phyloP scores from a whole-genome alignment of 2,797 vertebrate genomes.

The Avahi laniger region DNA sequence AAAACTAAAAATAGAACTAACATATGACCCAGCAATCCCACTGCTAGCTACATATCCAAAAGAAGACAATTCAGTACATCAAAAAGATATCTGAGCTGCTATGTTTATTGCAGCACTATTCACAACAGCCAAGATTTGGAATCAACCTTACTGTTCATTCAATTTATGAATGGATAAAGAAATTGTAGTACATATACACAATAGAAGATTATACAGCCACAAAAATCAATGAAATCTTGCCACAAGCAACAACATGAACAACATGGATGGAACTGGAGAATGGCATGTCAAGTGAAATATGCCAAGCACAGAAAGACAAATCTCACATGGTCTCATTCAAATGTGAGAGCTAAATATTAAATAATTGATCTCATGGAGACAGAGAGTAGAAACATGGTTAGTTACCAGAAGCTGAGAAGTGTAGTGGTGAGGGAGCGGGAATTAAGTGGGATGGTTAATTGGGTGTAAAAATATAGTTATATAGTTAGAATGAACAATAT shows the following conservation, averaged over 20 bases:
- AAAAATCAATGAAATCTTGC: neutral
- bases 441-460: neutral
- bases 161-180: neutral
- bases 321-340: neutral
- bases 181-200: neutral
- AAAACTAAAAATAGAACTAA: neutral
- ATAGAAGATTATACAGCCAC: neutral
- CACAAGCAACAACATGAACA: neutral
- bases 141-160: neutral
- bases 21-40: neutral
- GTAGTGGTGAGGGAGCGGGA: too few species aligned
- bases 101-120: neutral
- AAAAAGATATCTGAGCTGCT: neutral
- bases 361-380: neutral
- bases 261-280: neutral
- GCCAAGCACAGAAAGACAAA: neutral
- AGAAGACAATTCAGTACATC: neutral
- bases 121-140: neutral
- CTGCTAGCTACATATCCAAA: neutral
- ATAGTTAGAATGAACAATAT: neutral
- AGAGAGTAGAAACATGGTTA: neutral
- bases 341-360: neutral
- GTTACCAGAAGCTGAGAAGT: neutral
- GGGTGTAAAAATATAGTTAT: neutral
- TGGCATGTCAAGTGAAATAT: neutral